Evolutionary conservation across 2,888 invertebrate species (phyloP).

Genomic region (Clunio marinus): DNA sequence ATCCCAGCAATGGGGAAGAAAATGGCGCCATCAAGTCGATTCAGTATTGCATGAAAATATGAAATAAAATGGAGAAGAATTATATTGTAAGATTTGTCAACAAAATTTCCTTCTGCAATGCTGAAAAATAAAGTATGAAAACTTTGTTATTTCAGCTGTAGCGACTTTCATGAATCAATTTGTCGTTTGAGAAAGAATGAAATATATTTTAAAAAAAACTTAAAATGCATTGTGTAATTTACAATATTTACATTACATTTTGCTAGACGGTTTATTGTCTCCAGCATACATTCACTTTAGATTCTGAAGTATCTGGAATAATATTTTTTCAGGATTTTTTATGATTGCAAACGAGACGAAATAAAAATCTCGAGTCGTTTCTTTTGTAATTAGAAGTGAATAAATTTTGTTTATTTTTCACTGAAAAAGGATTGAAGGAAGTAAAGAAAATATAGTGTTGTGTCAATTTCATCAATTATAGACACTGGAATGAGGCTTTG

Average conservation of each 20-base stretch:
- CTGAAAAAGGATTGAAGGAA: no score
- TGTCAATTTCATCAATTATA: constrained; percentile 30
- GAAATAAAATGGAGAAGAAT: constrained; percentile 1
- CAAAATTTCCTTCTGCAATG: no score
- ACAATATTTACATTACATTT: no score
- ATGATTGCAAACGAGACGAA: not conserved
- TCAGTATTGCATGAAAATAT: not conserved
- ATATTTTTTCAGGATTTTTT: not conserved
- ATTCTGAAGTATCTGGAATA: no score
- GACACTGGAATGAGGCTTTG: constrained; percentile 3
- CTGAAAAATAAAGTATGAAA: no score
- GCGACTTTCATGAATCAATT: not conserved
- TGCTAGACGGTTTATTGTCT: no score
- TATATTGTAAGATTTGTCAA: not conserved
- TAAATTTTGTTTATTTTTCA: no score
- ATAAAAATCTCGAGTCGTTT: not conserved
- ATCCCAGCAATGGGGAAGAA: not conserved
- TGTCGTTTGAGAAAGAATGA: no score
- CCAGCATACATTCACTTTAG: no score
- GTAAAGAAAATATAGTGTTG: no score
- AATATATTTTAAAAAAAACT: no score
- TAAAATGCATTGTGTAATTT: no score
- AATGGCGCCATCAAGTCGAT: constrained; percentile 16
- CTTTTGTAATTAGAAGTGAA: not conserved
- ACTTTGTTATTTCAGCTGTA: not conserved